Conservation (phyloP, 2,888 invertebrate genomes). For the Xanthia icteritia region DNA sequence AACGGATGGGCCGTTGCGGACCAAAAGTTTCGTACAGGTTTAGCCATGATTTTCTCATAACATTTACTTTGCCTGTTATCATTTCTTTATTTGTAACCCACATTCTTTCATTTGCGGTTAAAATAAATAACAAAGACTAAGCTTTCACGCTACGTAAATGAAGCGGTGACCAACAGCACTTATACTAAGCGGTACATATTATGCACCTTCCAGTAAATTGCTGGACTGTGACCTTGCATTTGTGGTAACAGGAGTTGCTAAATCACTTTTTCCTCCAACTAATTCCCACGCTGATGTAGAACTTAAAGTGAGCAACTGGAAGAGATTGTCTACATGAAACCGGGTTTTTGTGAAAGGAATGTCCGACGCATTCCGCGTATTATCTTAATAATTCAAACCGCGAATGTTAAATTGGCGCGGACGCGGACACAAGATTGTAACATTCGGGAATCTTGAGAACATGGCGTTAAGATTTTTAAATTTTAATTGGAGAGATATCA, state of each 20-base stretch:
- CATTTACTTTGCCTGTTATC: background rate
- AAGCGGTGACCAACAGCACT: constrained; percentile 25
- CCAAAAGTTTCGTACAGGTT: background rate
- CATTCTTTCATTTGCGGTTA: constrained; percentile 5
- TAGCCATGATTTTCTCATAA: background rate
- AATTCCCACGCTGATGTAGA: constrained; percentile 41
- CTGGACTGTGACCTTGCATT: constrained; percentile 34
- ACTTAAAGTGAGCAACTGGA: constrained; percentile 32
- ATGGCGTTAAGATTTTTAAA: background rate
- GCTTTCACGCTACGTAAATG: constrained; percentile 24
- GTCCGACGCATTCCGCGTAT: constrained; percentile 7
- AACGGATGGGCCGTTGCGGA: background rate
- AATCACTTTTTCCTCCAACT: constrained; percentile 46
- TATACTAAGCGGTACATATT: constrained; percentile 37
- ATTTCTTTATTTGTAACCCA: background rate
- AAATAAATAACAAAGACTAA: constrained; percentile 23
- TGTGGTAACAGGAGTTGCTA: constrained; percentile 48
- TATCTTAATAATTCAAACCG: constrained; percentile 23
- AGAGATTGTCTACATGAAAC: constrained; percentile 35
- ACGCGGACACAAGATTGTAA: background rate
- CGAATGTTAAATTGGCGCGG: constrained; percentile 11
- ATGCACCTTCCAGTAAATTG: constrained; percentile 43
- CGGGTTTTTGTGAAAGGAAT: constrained; percentile 33
- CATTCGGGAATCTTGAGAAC: constrained; percentile 15
- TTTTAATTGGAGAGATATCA: background rate